Percentiles rank a stretch among this genome's conserved stretches.
phyloP scores from a whole-genome alignment of 2,797 vertebrate species.

The Danio jaintianensis region DNA sequence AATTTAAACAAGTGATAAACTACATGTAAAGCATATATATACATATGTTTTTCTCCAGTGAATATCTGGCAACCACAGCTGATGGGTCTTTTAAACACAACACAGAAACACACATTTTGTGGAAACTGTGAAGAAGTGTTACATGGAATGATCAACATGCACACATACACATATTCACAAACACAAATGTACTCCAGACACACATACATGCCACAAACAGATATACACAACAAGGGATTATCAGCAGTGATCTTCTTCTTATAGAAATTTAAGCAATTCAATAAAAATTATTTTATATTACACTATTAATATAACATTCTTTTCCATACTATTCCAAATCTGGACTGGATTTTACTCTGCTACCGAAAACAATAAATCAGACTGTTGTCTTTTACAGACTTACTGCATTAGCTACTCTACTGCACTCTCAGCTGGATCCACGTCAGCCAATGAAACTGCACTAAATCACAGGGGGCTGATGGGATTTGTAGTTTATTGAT shows the following conservation, averaged over 20 bases:
- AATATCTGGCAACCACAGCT: slow-evolving; percentile 7
- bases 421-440: slow-evolving; percentile 28
- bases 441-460: slow-evolving; percentile 32
- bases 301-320: neutral
- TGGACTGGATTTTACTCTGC: neutral
- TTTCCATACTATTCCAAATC: slow-evolving; percentile 4
- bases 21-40: neutral
- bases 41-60: neutral
- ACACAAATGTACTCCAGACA: slow-evolving; percentile 16
- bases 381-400: neutral
- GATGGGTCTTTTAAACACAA: neutral
- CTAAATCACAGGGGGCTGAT: slow-evolving; percentile 45
- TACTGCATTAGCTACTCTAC: slow-evolving; percentile 13
- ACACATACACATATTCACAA: slow-evolving; percentile 30
- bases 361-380: neutral
- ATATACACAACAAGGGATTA: neutral
- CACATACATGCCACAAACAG: slow-evolving; percentile 17
- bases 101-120: slow-evolving; percentile 13
- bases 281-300: neutral
- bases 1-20: neutral
- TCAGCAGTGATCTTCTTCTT: neutral
- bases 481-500: slow-evolving; percentile 49
- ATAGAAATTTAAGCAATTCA: neutral
- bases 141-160: slow-evolving; percentile 17
- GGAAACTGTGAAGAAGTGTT: neutral